Percentiles rank a stretch among this genome's conserved stretches.
Conservation (phyloP, 2,888 invertebrate genomes). For the Drosophila austrosaltans region DNA sequence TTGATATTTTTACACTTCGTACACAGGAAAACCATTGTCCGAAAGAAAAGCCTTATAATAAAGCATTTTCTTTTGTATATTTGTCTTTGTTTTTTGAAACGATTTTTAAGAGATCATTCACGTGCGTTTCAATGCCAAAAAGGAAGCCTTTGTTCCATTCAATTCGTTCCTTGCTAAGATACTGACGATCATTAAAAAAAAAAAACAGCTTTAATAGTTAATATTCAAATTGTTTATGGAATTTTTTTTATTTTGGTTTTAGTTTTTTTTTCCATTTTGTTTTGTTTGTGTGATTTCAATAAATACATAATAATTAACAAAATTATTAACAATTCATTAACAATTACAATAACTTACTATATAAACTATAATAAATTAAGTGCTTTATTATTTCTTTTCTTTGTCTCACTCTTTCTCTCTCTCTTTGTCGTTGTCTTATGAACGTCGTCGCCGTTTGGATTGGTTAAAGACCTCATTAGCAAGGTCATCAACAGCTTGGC, state of each 20-base stretch:
- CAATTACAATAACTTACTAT: constrained; percentile 57
- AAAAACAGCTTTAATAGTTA: too few species aligned
- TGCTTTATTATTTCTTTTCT: too few species aligned
- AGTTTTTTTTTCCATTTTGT: constrained; percentile 26
- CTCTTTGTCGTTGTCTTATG: neutral
- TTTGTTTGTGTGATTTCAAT: constrained; percentile 50
- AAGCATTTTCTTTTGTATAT: too few species aligned
- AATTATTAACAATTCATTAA: constrained; percentile 71
- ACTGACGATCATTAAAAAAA: too few species aligned
- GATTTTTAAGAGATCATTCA: too few species aligned
- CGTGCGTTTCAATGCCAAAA: too few species aligned
- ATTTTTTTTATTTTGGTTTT: constrained; percentile 1
- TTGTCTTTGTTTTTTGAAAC: too few species aligned
- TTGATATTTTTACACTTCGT: too few species aligned
- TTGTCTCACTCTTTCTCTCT: neutral
- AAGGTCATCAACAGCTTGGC: constrained; percentile 45
- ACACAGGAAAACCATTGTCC: too few species aligned
- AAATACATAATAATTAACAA: constrained; percentile 70
- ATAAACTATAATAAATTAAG: constrained; percentile 22
- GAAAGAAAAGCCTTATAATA: too few species aligned
- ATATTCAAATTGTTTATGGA: neutral
- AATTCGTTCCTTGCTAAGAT: too few species aligned
- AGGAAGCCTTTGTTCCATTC: too few species aligned
- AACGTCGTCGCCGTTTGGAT: constrained; percentile 45
- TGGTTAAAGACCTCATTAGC: constrained; percentile 35